Conservation (phyloP, 53 echinoderm and acorn worm genomes). For the Pentamera pediparva region DNA sequence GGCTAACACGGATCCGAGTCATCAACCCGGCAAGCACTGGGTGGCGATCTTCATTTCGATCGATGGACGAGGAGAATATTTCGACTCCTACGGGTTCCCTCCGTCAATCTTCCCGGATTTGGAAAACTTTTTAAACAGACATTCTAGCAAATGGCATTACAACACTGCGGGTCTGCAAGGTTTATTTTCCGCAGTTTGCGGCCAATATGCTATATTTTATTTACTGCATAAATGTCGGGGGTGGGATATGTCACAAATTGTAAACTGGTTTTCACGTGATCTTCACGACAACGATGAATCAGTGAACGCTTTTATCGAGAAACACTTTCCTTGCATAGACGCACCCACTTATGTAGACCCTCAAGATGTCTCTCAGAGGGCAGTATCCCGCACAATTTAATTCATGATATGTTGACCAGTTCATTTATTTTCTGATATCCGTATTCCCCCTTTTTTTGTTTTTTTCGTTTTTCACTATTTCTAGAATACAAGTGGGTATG, state of each 20-base stretch:
- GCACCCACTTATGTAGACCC: neutral
- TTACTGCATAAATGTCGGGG: conserved; percentile 13
- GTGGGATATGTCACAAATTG: neutral
- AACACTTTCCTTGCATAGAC: too few relatives aligned
- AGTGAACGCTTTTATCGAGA: too few relatives aligned
- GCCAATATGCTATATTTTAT: conserved; percentile 50
- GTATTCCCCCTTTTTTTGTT: too few relatives aligned
- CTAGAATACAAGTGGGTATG: too few relatives aligned
- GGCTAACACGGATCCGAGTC: conserved; percentile 41
- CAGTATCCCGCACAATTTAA: too few relatives aligned
- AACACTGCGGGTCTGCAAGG: conserved; percentile 39
- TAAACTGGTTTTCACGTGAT: too few relatives aligned
- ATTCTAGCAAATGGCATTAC: neutral
- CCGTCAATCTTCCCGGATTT: neutral
- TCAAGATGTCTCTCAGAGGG: too few relatives aligned
- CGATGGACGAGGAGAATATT: conserved; percentile 41
- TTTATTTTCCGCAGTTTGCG: conserved; percentile 46
- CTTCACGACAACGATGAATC: too few relatives aligned
- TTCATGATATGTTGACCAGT: too few relatives aligned
- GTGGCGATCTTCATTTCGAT: conserved; percentile 42
- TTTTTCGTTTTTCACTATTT: too few relatives aligned
- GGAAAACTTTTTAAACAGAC: conserved; percentile 4
- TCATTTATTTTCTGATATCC: too few relatives aligned
- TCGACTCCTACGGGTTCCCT: conserved; percentile 54
- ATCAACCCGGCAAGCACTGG: conserved; percentile 57